Base-by-base conservation (phyloP, 2,888 invertebrate genomes). In the Aporophyla lueneburgensis region DNA sequence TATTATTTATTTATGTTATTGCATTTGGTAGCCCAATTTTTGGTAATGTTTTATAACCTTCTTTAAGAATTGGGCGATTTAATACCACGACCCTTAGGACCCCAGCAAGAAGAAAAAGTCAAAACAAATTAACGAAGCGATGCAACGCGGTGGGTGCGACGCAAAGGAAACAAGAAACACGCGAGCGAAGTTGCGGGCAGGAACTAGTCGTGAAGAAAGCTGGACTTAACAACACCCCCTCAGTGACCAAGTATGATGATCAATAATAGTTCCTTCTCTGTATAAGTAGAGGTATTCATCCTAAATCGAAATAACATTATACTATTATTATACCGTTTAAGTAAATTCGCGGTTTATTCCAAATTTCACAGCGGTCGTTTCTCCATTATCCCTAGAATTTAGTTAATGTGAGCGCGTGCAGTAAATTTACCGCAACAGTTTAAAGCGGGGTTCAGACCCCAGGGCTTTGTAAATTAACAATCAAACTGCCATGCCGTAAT, bases 381-480 rank as follows among this genome's bases (percentile, higher is more conserved):
- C 40, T 33, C 70, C 73, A 77, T 65, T 77, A 73, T 59, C 70
- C 62, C 78, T 56, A 63, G 62, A 71, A 71, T 85, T 77, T 56
- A 73, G 78, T 40, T 73, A 61, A 75, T 72, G 46, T 73, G 33
- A 62, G 24, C 53, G 43, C 67, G 67, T 53, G 49, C 59, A 58
- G 40, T 67, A 51, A 62, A 72, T 83, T 65, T 61, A 49, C 78
- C 61, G 49, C 78, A 69, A 51, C 53, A 67, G 59, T 76, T 82
- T 43, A 85, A 69, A 56, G 49, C 63, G 56, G 49, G 66, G 71
- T 19, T 56, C 54, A 33, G 73, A 71, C 73, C 63, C 70, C 27
- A 24, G 75, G 68, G 79, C 75, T 83, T 76, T 71, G 76, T 70
- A 58, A 80, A 80, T 80, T 70, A 83, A 74, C 79, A 72, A 74